phyloP scores from a whole-genome alignment of 2,113 vertebrate species.

The Neolamprologus ventralis region DNA sequence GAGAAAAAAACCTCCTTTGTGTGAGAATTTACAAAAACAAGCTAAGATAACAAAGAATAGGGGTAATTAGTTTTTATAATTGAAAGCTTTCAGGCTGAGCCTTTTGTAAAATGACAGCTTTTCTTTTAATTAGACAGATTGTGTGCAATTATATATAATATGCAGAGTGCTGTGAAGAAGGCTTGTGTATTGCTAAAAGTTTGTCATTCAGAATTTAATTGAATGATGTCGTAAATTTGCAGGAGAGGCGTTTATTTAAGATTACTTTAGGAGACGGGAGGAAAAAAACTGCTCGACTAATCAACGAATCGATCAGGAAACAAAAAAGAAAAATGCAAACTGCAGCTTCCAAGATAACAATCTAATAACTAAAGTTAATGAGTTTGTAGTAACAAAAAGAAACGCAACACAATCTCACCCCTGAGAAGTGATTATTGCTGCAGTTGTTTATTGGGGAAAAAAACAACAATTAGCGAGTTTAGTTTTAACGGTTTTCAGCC shows the following conservation, averaged over 20 bases:
- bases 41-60: background rate
- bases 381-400: background rate
- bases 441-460: background rate
- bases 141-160: background rate
- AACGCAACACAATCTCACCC: background rate
- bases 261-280: background rate
- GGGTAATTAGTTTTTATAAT: background rate
- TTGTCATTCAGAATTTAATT: background rate
- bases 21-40: background rate
- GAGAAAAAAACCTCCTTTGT: background rate
- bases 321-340: background rate
- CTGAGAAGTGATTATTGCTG: background rate
- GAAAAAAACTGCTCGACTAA: background rate
- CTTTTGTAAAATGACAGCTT: background rate
- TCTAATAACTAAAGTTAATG: background rate
- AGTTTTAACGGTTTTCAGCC: background rate
- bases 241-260: background rate
- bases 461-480: background rate
- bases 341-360: background rate
- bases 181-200: background rate
- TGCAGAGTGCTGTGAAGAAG: background rate
- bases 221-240: background rate
- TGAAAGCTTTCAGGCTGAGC: background rate
- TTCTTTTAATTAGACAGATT: background rate
- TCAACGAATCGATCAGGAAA: background rate